Evolutionary conservation across 2,888 invertebrate genomes (phyloP), one percentile per base, ranked within the genome.

Genomic region (Platycheirus albimanus): DNA sequence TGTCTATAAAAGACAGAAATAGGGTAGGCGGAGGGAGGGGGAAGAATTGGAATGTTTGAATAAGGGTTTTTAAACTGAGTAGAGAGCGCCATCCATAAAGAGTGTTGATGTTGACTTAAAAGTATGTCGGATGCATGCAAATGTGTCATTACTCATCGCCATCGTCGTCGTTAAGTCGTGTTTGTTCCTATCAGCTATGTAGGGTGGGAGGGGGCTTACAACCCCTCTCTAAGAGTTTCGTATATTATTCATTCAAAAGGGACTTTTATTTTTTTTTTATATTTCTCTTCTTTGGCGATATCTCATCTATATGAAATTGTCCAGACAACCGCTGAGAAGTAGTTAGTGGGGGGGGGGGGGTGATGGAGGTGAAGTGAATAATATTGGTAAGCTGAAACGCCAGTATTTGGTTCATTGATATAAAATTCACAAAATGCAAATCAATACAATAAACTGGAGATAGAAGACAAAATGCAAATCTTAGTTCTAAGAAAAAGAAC

Each of bases 111-210:
- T 83, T 83, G 78, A 78, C 83, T 83, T 64, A 69, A 74, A 78
- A 83, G 69, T 83, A 72, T 83, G 74, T 83, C 78, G 74, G 72
- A 83, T 78, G 83, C 78, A 83, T 83, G 83, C 78, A 83, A 83
- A 83, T 83, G 72, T 78, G 51, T 69, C 78, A 78, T 83, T 78
- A 83, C 56, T 83, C 83, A 83, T 83, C 51, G 83, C 49, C 15
- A 45, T 30, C 30, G 52, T 49, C 38, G 54, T 45, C 19, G 17
- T 45, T 3, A 8, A 10, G 30, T 13, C 41, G 28, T 52, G 4
- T 45, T 28, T 13, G 58, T 45, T 52, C 17, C 36, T 41, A 51
- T 58, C 43, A 51, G 19, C 51, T 49, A 49, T 13, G 36, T 38
- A 45, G 43, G 7, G n/a, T n/a, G n/a, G n/a, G n/a, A n/a, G n/a